Base-by-base conservation (phyloP, 2,888 invertebrate genomes). In the Ophion obscuratus region DNA sequence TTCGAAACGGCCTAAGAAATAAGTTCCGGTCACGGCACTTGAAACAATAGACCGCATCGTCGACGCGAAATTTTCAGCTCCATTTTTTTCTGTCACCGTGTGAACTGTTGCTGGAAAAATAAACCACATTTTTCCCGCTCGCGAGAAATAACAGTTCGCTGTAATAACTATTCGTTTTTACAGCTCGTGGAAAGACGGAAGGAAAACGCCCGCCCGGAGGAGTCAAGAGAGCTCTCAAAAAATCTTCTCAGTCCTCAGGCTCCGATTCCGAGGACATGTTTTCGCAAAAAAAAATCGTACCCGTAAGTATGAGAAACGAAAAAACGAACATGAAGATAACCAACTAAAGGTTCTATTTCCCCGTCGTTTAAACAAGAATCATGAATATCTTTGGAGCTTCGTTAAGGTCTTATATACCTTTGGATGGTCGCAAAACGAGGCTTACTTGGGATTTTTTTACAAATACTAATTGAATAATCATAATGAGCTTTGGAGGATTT, bases 221-320 rank as follows among this genome's bases (percentile, higher is more conserved):
- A 86, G 73, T 89, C 9, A 92, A 93, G 44, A 91, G 91, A 68
- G 84, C 88, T 0, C 84, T 91, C 44, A 91, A 92, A 57, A 93
- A 93, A 80, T 89, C 91, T 7, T 92, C 92, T 6, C 90, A 91
- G 5, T 93, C 93, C 1, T 93, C 93, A 0, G 92, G 90, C 57
- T 93, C 93, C 1, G 94, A 94, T 10, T 91, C 90, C 0, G 93
- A 92, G 0, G 92, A 92, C 3, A 87, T 90, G 27, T 91, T 91
- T 76, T n/a, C 68, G 9, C 71, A 88, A 47, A 84, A 86, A 31
- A 88, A 86, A 74, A 57, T 62, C 11, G 53, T 24, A 44, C 79
- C 88, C 9, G 93, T 93, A 84, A 91, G 92, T 90, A 83, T 53
- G 36, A 61, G 70, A 62, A 66, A 59, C 6, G 11, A 57, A 53